phyloP scores from a whole-genome alignment of 2,888 invertebrate species.

The Apamea sordens region DNA sequence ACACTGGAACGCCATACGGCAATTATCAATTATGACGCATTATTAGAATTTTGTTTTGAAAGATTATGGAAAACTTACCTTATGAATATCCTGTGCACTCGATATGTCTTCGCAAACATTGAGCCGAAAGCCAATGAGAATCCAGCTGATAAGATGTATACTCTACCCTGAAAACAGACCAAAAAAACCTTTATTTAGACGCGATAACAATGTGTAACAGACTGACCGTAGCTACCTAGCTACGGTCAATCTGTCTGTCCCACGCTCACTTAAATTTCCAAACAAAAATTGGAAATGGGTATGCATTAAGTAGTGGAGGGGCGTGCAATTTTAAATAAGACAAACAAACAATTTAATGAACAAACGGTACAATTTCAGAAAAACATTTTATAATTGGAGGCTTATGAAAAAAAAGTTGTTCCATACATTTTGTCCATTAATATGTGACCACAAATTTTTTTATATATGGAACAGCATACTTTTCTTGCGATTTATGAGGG shows the following conservation, averaged over 20 bases:
- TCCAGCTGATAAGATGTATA: constrained; percentile 96
- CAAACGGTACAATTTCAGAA: too few relatives aligned
- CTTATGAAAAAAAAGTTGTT: too few relatives aligned
- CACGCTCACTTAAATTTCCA: too few relatives aligned
- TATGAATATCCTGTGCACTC: constrained; percentile 97
- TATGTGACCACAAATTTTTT: background rate
- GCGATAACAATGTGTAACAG: background rate
- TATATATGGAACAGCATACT: background rate
- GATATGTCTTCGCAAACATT: constrained; percentile 98
- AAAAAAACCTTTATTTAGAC: background rate
- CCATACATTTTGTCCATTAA: too few relatives aligned
- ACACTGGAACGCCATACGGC: too few relatives aligned
- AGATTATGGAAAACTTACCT: constrained; percentile 77
- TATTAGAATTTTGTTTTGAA: background rate
- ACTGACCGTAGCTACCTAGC: background rate
- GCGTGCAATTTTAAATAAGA: too few relatives aligned
- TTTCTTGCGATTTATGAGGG: background rate
- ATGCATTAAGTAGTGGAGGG: too few relatives aligned
- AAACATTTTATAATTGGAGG: too few relatives aligned
- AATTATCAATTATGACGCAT: too few relatives aligned
- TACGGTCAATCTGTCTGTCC: too few relatives aligned
- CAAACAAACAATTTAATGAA: background rate
- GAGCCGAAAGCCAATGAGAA: constrained; percentile 98
- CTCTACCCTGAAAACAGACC: constrained; percentile 92
- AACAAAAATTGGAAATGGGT: too few relatives aligned